phyloP scores from a whole-genome alignment of 2,888 invertebrate species.

The Zele albiditarsus region DNA sequence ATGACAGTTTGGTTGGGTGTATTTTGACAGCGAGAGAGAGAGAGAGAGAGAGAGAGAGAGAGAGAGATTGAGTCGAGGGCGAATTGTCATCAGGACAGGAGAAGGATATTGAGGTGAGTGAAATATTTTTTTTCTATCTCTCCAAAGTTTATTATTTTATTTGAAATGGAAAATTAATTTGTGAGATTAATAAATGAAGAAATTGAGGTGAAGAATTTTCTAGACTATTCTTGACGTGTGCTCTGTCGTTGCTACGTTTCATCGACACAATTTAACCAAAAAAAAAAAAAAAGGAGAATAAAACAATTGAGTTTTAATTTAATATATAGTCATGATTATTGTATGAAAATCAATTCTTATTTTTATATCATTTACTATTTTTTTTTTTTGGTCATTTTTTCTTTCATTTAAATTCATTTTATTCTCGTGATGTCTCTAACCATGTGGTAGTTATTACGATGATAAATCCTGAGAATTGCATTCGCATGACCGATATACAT shows the following conservation, averaged over 20 bases:
- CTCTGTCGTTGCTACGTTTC: too few relatives aligned
- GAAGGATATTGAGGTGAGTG: background rate
- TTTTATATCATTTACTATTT: background rate
- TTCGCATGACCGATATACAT: background rate
- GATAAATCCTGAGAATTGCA: background rate
- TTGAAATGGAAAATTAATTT: background rate
- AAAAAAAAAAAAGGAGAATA: background rate
- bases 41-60: background rate
- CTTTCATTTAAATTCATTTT: too few relatives aligned
- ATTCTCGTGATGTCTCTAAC: background rate
- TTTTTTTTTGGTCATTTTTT: background rate
- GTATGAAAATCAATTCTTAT: background rate
- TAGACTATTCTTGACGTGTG: background rate
- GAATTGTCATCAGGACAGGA: background rate
- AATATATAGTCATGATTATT: background rate
- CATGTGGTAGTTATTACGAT: background rate
- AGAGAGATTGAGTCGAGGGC: background rate
- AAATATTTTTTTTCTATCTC: background rate
- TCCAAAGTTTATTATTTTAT: background rate
- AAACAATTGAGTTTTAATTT: background rate
- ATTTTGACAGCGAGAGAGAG: background rate
- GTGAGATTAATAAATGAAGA: background rate
- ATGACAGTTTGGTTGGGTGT: conserved; percentile 9
- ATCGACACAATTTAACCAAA: background rate
- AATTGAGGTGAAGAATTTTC: background rate